phyloP scores from a whole-genome alignment of 2,113 vertebrate genomes.

The Benitochromis conjunctus region DNA sequence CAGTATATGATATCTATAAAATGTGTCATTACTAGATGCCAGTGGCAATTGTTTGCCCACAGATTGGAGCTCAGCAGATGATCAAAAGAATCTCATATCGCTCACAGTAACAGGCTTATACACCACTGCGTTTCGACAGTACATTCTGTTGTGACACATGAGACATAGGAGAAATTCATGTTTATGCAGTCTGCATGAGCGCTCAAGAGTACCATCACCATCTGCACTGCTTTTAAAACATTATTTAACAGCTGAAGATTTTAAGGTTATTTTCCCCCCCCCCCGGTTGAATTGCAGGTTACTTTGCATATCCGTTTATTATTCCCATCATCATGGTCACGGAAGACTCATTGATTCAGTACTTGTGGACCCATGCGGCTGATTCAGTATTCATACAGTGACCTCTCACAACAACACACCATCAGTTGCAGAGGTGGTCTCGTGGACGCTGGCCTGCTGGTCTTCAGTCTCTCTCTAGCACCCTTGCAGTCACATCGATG shows the following conservation, averaged over 20 bases:
- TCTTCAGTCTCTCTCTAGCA: slow-evolving; percentile 29
- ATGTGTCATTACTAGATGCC: slow-evolving; percentile 62
- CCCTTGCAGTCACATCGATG: slow-evolving; percentile 26
- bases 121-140: background rate
- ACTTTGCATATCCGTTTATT: slow-evolving; percentile 32
- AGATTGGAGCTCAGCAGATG: slow-evolving; percentile 47
- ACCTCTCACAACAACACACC: slow-evolving; percentile 50
- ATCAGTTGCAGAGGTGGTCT: slow-evolving; percentile 34
- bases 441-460: slow-evolving; percentile 34
- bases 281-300: background rate
- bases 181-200: slow-evolving; percentile 1
- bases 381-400: slow-evolving; percentile 54
- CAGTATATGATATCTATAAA: slow-evolving; percentile 53
- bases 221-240: slow-evolving; percentile 24
- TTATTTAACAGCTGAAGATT: background rate
- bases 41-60: slow-evolving; percentile 58
- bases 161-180: background rate
- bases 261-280: background rate
- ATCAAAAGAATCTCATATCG: slow-evolving; percentile 43
- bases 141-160: slow-evolving; percentile 5
- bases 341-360: slow-evolving; percentile 27
- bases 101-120: slow-evolving; percentile 8
- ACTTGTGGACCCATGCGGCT: slow-evolving; percentile 24
- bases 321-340: background rate
- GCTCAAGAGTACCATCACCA: background rate